phyloP scores from a whole-genome alignment of 2,797 vertebrate genomes.

The Oceanodroma leucorhoa region DNA sequence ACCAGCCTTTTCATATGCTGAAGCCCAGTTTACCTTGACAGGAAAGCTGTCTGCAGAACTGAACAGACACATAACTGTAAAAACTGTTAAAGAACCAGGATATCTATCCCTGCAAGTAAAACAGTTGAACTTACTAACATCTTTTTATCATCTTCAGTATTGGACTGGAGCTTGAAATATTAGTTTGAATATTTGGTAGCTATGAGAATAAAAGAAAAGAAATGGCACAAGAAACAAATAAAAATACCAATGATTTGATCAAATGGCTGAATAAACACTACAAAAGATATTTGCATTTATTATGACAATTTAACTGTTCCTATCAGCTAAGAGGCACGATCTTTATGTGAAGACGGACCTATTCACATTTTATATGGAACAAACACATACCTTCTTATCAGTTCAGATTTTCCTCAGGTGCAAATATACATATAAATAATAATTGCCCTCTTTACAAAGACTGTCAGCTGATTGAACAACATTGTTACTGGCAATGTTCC shows the following conservation, averaged over 20 bases:
- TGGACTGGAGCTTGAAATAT: not conserved
- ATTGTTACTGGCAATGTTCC: conserved; percentile 46
- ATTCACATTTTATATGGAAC: not conserved
- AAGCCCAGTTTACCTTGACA: not conserved
- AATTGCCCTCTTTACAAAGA: conserved; percentile 14
- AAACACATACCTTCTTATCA: conserved; percentile 31
- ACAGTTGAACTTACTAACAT: not conserved
- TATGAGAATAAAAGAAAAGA: not conserved
- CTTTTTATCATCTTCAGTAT: not conserved
- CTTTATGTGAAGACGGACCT: conserved; percentile 12
- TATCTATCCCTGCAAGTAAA: not conserved
- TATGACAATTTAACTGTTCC: not conserved
- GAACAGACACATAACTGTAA: not conserved
- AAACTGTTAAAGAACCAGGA: not conserved
- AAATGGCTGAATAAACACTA: not conserved
- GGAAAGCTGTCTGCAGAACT: not conserved
- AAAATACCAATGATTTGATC: not conserved
- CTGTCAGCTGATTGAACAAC: conserved; percentile 37
- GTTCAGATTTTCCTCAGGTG: conserved; percentile 43
- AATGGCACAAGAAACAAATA: not conserved
- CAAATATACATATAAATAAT: conserved; percentile 23
- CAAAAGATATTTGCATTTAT: not conserved
- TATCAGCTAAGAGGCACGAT: not conserved
- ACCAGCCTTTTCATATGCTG: not conserved
- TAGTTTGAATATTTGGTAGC: not conserved